A percentile compares a stretch with the other conserved stretches of the same genome.
phyloP scores from a whole-genome alignment of 2,797 vertebrate genomes.

The Champsocephalus esox region DNA sequence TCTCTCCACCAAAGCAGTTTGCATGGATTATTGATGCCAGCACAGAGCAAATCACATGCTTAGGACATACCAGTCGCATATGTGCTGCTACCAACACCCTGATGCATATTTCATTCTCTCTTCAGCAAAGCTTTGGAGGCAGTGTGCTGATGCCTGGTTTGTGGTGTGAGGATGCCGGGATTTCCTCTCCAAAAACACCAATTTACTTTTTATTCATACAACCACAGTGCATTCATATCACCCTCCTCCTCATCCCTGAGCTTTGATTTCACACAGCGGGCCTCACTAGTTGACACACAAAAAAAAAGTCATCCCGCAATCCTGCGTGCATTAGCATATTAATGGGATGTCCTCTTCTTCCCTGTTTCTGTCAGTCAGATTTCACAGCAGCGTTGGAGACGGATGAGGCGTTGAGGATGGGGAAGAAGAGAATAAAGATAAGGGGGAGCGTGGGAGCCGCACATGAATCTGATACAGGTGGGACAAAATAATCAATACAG shows the following conservation, averaged over 20 bases:
- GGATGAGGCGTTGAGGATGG: conserved; percentile 20
- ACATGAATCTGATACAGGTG: conserved; percentile 14
- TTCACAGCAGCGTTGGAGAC: conserved; percentile 47
- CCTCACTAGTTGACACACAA: conserved; percentile 46
- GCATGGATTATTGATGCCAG: conserved; percentile 75
- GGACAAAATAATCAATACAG: conserved; percentile 9
- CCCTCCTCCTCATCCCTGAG: conserved; percentile 7
- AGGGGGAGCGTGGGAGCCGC: conserved; percentile 10
- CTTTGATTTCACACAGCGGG: conserved; percentile 48
- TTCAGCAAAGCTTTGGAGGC: background rate
- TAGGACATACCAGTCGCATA: conserved; percentile 46
- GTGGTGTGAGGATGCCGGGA: conserved; percentile 17
- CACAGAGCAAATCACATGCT: conserved; percentile 45
- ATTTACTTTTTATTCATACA: conserved; percentile 12
- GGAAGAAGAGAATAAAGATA: conserved; percentile 18
- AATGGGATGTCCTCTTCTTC: conserved; percentile 74
- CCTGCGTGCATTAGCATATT: conserved; percentile 77
- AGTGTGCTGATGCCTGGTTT: background rate
- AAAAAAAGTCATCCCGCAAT: conserved; percentile 56
- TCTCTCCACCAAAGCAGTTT: conserved; percentile 46
- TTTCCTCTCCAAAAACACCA: conserved; percentile 40
- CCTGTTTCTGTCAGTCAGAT: conserved; percentile 68
- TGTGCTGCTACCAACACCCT: conserved; percentile 1
- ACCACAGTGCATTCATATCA: background rate
- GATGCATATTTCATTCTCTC: background rate